Percentiles rank a stretch among this genome's conserved stretches.
phyloP scores from a whole-genome alignment of 2,888 invertebrate species.

The Rotaria socialis region DNA sequence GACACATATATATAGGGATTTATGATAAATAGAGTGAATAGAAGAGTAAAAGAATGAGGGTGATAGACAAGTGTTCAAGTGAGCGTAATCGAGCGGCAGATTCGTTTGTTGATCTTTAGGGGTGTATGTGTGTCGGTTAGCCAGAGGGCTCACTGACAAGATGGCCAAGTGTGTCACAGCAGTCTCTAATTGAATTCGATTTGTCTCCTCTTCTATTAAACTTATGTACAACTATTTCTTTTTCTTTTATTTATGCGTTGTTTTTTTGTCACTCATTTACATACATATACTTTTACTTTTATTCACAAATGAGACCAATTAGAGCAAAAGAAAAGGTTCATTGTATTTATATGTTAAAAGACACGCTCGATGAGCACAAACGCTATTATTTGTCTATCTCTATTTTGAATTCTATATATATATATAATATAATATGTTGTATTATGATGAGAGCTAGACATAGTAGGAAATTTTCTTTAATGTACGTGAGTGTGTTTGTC shows the following conservation, averaged over 20 bases:
- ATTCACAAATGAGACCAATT: conserved; percentile 12
- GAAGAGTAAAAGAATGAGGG: background rate
- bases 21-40: background rate
- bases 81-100: conserved; percentile 32
- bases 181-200: conserved; percentile 26
- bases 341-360: conserved; percentile 10
- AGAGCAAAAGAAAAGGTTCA: conserved; percentile 8
- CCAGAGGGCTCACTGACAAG: background rate
- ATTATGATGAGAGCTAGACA: background rate
- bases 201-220: conserved; percentile 18
- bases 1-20: background rate
- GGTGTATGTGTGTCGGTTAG: conserved; percentile 25
- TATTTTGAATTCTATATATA: too few species aligned
- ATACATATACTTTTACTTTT: conserved; percentile 26
- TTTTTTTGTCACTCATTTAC: background rate
- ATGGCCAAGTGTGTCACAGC: conserved; percentile 15
- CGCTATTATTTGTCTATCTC: conserved; percentile 15
- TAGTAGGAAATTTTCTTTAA: conserved; percentile 6
- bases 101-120: conserved; percentile 24
- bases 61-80: conserved; percentile 22
- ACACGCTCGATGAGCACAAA: conserved; percentile 16
- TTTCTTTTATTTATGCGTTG: background rate
- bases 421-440: background rate
- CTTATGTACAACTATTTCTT: conserved; percentile 26
- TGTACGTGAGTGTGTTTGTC: conserved; percentile 25